Conservation (phyloP, 2,797 vertebrate genomes). For the Scolopax bukidnonensis region DNA sequence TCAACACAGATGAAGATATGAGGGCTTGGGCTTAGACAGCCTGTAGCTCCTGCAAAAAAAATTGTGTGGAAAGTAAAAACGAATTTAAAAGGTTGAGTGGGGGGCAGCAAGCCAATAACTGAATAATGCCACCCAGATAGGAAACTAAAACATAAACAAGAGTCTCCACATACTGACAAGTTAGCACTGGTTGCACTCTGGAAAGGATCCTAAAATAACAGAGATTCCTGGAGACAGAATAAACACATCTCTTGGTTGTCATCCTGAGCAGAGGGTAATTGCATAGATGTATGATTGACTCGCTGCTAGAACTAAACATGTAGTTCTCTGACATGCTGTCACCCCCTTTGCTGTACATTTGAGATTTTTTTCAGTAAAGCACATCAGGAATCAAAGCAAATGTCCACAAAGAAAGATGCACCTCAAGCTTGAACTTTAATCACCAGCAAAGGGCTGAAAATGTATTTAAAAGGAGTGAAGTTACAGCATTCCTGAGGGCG, state of each 20-base stretch:
- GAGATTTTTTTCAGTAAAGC: slow-evolving; percentile 53
- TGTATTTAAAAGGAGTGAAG: background rate
- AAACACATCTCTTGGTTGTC: slow-evolving; percentile 71
- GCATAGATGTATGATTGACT: slow-evolving; percentile 67
- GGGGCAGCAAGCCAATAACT: slow-evolving; percentile 70
- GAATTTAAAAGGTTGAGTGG: slow-evolving; percentile 68
- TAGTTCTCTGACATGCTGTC: slow-evolving; percentile 61
- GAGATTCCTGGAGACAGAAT: slow-evolving; percentile 70
- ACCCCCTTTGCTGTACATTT: background rate
- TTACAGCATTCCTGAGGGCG: slow-evolving; percentile 23
- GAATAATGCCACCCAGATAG: slow-evolving; percentile 73
- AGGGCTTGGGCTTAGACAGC: slow-evolving; percentile 39
- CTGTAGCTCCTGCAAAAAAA: slow-evolving; percentile 61
- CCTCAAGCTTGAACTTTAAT: slow-evolving; percentile 52
- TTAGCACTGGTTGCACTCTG: slow-evolving; percentile 65
- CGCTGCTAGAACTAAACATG: slow-evolving; percentile 55
- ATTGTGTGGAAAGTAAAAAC: slow-evolving; percentile 58
- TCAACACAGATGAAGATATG: slow-evolving; percentile 68
- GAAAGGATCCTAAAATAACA: slow-evolving; percentile 71
- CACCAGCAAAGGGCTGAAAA: slow-evolving; percentile 8
- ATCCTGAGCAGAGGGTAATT: slow-evolving; percentile 63
- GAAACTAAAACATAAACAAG: slow-evolving; percentile 68
- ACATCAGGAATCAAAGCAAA: slow-evolving; percentile 57
- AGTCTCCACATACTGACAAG: slow-evolving; percentile 66
- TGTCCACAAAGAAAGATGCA: slow-evolving; percentile 57